Base-by-base conservation (phyloP, 2,888 invertebrate species). In the Coleophora flavipennella region DNA sequence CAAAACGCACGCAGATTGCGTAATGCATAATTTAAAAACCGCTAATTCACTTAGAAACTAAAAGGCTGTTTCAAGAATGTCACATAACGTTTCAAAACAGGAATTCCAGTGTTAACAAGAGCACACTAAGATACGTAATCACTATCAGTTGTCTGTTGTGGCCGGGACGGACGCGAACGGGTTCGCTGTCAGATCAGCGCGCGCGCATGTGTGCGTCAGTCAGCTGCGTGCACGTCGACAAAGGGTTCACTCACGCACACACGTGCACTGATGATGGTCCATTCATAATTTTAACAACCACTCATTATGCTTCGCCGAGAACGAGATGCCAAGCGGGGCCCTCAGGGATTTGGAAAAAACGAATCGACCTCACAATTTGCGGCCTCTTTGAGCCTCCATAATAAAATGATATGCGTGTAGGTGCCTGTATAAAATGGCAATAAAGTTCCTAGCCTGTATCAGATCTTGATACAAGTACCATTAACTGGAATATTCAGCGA, bases 241-340 rank as follows among this genome's bases (percentile, higher is more conserved):
- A 20, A 20, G 20, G 33, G 35, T 40, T 38, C 36, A 32, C 38
- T 42, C 33, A 36, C 41, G 32, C 37, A 38, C 43, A 44, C 41
- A 44, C 40, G 38, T 3, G 38, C 33, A 27, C 10, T 20, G 33
- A 40, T 35, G 40, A 40, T 40, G 43, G 38, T 79, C 71, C 79
- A 80, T 80, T 80, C 80, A 80, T 80, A 78, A 78, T 75, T 73
- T 76, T 75, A 77, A 79, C 77, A 79, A 74, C 77, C 74, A 64
- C 75, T 79, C 74, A 78, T 79, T 79, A 78, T 74, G 59, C 60
- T 57, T 55, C 53, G 63, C 57, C 67, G 59, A 59, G 62, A 65
- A 67, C 61, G 68, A 63, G 66, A 66, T 56, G 59, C 55, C 59
- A 59, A 62, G 54, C 59, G 51, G 51, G 52, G 65, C 67, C 62